A percentile compares a stretch with the other conserved stretches of the same genome.
These are phyloP conservation scores for Cranoglanis bouderius DNA, from an alignment of 2,113 vertebrate species.

Conservation along the genomic window DNA sequence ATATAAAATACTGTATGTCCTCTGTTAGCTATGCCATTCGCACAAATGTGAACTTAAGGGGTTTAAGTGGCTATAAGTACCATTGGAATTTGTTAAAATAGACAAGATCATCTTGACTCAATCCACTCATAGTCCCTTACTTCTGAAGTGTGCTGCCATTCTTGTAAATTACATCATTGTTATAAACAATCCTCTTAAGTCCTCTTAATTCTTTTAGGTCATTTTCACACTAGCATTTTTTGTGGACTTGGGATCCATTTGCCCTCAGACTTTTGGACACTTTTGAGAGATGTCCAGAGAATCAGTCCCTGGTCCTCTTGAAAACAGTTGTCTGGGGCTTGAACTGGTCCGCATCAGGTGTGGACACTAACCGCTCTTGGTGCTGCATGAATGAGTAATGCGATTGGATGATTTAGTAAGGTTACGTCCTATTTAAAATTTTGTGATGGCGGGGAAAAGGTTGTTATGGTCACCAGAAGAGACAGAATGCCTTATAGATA, in stretches of 20 bases:
- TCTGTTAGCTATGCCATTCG: background rate
- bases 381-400: background rate
- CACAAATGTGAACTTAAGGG: background rate
- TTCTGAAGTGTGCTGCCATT: conserved; percentile 3
- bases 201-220: background rate
- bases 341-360: background rate
- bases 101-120: conserved; percentile 44
- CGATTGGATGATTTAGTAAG: background rate
- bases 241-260: background rate
- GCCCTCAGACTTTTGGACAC: background rate
- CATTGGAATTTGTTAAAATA: conserved; percentile 33
- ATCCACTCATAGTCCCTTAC: conserved; percentile 26
- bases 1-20: background rate
- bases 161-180: background rate
- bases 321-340: background rate
- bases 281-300: background rate
- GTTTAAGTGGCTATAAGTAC: conserved; percentile 24
- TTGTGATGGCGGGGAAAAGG: background rate
- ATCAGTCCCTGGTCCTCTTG: background rate
- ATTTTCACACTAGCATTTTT: background rate
- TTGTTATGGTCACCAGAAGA: too few relatives aligned
- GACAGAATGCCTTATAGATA: background rate
- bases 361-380: background rate
- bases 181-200: conserved; percentile 32
- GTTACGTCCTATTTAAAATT: background rate